phyloP scores from a whole-genome alignment of 2,113 vertebrate genomes.

The Arizona elegans region DNA sequence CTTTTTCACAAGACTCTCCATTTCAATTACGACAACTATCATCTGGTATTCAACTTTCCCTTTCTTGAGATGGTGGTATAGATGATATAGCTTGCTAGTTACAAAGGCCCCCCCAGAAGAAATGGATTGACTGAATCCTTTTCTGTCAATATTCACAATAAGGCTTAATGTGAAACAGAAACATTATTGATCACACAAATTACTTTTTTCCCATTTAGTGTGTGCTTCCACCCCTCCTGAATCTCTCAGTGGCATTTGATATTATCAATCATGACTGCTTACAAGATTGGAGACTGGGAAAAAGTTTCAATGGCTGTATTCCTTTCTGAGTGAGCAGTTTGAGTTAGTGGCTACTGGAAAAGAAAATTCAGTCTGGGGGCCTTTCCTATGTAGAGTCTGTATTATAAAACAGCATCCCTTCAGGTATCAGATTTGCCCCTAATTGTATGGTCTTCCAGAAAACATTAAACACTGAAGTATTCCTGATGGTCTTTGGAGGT shows the following conservation, averaged over 20 bases:
- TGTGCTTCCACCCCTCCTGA: background rate
- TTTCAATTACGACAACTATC: background rate
- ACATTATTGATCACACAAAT: background rate
- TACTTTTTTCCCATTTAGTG: background rate
- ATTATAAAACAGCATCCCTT: background rate
- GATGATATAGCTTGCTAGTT: background rate
- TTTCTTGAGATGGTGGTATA: background rate
- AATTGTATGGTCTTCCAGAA: background rate
- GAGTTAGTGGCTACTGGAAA: background rate
- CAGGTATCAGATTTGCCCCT: background rate
- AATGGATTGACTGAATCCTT: background rate
- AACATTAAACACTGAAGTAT: background rate
- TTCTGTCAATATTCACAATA: background rate
- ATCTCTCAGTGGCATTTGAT: background rate
- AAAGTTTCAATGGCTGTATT: background rate
- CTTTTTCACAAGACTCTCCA: background rate
- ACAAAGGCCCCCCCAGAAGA: background rate
- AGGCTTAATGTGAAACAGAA: background rate
- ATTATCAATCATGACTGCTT: background rate
- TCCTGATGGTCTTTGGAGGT: background rate
- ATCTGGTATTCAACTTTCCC: background rate
- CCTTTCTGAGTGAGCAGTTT: background rate
- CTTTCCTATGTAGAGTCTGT: background rate
- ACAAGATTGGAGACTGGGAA: background rate
- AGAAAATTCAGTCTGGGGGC: background rate